Conservation (phyloP, 2,888 invertebrate genomes). For the Antheraea assamensis region DNA sequence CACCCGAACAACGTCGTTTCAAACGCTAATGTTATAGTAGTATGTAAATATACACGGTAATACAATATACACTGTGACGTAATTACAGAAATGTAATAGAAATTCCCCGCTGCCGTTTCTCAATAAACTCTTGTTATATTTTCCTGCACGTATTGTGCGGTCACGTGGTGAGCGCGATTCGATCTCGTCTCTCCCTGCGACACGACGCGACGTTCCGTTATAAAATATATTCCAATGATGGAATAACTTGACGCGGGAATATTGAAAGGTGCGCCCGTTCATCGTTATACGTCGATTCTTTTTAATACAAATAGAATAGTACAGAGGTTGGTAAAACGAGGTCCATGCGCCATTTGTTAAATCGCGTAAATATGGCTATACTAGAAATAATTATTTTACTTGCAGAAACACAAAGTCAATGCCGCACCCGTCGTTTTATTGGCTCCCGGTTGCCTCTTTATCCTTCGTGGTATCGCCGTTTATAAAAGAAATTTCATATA, state of each 20-base stretch:
- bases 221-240: background rate
- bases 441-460: background rate
- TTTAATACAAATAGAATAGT: background rate
- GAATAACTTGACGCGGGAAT: background rate
- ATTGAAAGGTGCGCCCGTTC: background rate
- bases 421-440: background rate
- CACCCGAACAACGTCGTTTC: background rate
- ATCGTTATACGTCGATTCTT: background rate
- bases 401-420: background rate
- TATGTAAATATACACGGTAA: background rate
- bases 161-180: too few species aligned
- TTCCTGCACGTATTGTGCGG: background rate
- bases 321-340: background rate
- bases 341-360: too few species aligned
- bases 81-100: background rate
- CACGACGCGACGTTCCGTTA: background rate
- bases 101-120: background rate
- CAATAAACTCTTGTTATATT: background rate
- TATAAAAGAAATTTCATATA: background rate
- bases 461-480: background rate
- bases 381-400: too few species aligned
- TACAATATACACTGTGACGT: background rate
- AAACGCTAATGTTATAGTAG: background rate
- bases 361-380: too few species aligned
- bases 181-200: background rate